Conservation (phyloP, 2,113 vertebrate species). For the Lynx canadensis region DNA sequence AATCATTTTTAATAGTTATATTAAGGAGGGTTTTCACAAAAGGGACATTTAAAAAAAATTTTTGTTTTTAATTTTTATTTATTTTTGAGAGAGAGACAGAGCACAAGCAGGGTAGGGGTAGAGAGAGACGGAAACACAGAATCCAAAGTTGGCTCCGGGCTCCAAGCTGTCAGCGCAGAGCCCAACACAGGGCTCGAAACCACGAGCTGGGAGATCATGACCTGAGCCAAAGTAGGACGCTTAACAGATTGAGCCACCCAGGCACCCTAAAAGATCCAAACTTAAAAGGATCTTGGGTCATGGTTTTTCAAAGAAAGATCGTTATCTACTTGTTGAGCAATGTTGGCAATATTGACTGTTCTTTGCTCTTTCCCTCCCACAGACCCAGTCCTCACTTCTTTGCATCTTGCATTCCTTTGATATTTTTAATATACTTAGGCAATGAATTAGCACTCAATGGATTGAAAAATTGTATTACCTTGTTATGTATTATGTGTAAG, state of each 20-base stretch:
- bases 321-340: neutral
- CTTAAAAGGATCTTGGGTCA: neutral
- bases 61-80: no score
- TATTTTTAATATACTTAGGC: neutral
- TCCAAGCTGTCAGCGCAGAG: no score
- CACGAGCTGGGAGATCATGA: no score
- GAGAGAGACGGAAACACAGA: no score
- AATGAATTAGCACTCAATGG: neutral
- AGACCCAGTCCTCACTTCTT: neutral
- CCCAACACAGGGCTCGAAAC: no score
- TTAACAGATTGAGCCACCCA: no score
- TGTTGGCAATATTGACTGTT: neutral
- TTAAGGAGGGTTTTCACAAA: conserved; percentile 39
- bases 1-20: conserved; percentile 5
- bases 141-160: no score
- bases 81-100: no score
- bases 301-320: neutral
- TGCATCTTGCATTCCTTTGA: neutral
- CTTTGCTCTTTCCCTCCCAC: neutral
- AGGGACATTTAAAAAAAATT: neutral
- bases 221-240: no score
- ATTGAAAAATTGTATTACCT: neutral
- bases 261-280: no score
- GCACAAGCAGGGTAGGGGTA: no score
- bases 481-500: neutral